phyloP scores from a whole-genome alignment of 2,888 invertebrate genomes.

The Ormyrus rosae region DNA sequence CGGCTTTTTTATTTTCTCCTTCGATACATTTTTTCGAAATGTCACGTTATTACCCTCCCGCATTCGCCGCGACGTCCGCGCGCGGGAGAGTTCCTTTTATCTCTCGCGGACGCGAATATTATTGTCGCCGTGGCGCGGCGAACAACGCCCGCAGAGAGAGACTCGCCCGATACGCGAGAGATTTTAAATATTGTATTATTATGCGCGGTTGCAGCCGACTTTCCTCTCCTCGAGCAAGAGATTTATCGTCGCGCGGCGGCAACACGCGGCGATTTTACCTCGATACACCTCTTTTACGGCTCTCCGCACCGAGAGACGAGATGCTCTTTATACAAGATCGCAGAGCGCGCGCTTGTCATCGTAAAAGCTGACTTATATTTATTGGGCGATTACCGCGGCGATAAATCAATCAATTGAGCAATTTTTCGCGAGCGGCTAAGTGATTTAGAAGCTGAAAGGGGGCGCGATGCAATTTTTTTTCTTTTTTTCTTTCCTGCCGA shows the following conservation, averaged over 20 bases:
- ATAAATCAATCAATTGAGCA: slow-evolving; percentile 54
- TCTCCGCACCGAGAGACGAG: neutral
- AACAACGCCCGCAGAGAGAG: neutral
- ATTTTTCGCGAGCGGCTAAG: slow-evolving; percentile 1
- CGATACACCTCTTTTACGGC: slow-evolving; percentile 14
- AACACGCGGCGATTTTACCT: slow-evolving; percentile 46
- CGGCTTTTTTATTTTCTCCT: too few species aligned
- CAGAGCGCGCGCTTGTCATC: slow-evolving; percentile 24
- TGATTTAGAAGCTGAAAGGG: too few species aligned
- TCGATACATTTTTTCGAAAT: too few species aligned
- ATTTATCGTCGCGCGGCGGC: slow-evolving; percentile 27
- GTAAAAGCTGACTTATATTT: slow-evolving; percentile 45
- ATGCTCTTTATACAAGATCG: too few species aligned
- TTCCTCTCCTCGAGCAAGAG: neutral
- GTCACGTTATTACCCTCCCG: too few species aligned
- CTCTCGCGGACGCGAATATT: neutral
- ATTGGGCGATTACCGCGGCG: slow-evolving; percentile 28
- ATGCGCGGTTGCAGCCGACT: neutral
- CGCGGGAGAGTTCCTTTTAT: too few species aligned
- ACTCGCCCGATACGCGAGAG: neutral
- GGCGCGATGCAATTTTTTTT: neutral
- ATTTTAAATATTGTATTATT: neutral
- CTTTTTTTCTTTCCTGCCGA: neutral
- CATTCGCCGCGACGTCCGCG: too few species aligned
- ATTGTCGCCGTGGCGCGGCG: neutral